These are phyloP conservation scores for Drosophila basisetae DNA, from an alignment of 2,888 invertebrate genomes.

Conservation along the genomic window DNA sequence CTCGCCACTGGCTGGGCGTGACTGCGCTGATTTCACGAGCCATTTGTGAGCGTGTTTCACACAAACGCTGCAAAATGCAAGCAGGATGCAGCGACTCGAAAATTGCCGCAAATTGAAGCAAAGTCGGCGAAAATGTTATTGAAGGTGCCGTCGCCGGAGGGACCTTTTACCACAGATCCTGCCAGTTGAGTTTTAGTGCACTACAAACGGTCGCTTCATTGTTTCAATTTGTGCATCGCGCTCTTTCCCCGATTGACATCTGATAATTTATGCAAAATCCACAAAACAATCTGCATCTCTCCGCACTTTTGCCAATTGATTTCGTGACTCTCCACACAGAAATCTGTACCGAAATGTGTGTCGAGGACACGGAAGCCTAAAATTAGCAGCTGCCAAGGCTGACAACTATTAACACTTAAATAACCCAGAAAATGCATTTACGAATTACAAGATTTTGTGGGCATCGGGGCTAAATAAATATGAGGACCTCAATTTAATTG, in stretches of 20 bases:
- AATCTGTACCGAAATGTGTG: constrained; percentile 51
- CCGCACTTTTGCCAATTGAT: constrained; percentile 62
- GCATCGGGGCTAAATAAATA: not conserved
- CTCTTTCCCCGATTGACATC: constrained; percentile 47
- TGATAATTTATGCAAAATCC: constrained; percentile 75
- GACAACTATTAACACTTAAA: constrained; percentile 12
- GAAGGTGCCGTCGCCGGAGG: constrained; percentile 34
- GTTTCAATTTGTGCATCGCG: constrained; percentile 66
- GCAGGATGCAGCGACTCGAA: constrained; percentile 46
- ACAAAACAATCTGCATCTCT: constrained; percentile 51
- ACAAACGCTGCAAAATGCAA: constrained; percentile 34
- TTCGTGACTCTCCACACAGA: constrained; percentile 62
- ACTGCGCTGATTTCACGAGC: constrained; percentile 64
- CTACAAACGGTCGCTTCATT: constrained; percentile 55
- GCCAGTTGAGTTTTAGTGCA: constrained; percentile 19
- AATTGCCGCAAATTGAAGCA: constrained; percentile 65
- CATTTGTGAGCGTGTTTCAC: constrained; percentile 64
- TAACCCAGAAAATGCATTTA: constrained; percentile 7
- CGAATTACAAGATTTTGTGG: constrained; percentile 1
- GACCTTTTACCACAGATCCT: constrained; percentile 14
- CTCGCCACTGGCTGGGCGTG: constrained; percentile 29
- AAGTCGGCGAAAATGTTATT: constrained; percentile 59
- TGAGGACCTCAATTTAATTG: not conserved
- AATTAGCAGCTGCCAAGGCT: constrained; percentile 46
- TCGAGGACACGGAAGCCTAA: constrained; percentile 62